A percentile compares a stretch with the other conserved stretches of the same genome.
These are phyloP conservation scores for Eubucco bourcierii DNA, from an alignment of 2,113 vertebrate species.

Conservation along the genomic window DNA sequence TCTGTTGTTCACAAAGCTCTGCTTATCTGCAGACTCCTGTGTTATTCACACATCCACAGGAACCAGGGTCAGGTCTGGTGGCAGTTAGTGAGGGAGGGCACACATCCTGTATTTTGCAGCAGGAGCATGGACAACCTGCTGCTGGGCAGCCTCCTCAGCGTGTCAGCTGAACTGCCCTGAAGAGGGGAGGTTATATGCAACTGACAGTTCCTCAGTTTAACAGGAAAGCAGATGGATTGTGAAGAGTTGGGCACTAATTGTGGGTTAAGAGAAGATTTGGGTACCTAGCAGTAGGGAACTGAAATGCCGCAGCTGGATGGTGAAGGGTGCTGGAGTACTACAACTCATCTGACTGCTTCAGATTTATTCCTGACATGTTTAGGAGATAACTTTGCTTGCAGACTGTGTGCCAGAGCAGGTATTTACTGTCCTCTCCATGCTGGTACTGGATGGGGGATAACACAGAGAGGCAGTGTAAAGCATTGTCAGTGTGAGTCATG, in stretches of 20 bases:
- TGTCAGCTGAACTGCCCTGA: neutral
- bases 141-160: neutral
- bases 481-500: neutral
- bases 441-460: neutral
- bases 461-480: neutral
- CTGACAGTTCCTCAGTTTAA: neutral
- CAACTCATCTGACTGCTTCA: neutral
- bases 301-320: neutral
- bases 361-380: neutral
- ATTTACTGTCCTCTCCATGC: neutral
- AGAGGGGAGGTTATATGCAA: neutral
- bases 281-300: neutral
- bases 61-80: neutral
- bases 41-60: neutral
- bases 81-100: neutral
- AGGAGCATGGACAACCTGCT: rapidly evolving
- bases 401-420: neutral
- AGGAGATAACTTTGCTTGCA: neutral
- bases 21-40: neutral
- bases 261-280: neutral
- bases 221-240: neutral
- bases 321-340: neutral
- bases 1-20: neutral
- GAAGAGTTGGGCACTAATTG: neutral
- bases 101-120: neutral